Conservation (phyloP, 2,888 invertebrate species). For the Phytoseiulus persimilis region DNA sequence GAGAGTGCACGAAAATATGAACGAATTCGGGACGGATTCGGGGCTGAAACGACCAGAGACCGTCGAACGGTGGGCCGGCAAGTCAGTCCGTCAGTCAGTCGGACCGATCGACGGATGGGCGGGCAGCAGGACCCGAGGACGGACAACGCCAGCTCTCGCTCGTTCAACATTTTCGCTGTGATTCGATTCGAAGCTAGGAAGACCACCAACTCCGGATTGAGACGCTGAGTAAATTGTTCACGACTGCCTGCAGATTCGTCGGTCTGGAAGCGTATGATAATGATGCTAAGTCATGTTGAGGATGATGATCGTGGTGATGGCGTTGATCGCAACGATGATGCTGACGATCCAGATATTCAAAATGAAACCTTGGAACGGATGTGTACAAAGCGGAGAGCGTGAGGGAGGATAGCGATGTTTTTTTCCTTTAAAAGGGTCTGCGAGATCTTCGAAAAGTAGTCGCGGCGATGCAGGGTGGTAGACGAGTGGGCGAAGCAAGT, state of each 20-base stretch:
- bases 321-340: not conserved
- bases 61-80: not conserved
- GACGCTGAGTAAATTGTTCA: not conserved
- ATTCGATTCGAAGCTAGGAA: not conserved
- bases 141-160: not conserved
- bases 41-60: not conserved
- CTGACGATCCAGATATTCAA: not conserved
- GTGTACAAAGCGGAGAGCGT: not conserved
- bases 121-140: not conserved
- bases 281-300: not conserved
- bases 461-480: not conserved
- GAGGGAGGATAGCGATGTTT: not conserved
- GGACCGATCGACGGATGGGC: not conserved
- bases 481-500: not conserved
- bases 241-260: not conserved
- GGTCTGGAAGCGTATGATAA: not conserved
- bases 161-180: not conserved
- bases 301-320: not conserved
- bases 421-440: not conserved
- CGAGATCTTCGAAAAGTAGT: not conserved
- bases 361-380: not conserved
- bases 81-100: not conserved
- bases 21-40: not conserved
- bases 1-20: not conserved
- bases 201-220: not conserved